Percentiles rank a stretch among this genome's conserved stretches.
Evolutionary conservation across 2,888 invertebrate species (phyloP).

Genomic region (Lithosia quadra): DNA sequence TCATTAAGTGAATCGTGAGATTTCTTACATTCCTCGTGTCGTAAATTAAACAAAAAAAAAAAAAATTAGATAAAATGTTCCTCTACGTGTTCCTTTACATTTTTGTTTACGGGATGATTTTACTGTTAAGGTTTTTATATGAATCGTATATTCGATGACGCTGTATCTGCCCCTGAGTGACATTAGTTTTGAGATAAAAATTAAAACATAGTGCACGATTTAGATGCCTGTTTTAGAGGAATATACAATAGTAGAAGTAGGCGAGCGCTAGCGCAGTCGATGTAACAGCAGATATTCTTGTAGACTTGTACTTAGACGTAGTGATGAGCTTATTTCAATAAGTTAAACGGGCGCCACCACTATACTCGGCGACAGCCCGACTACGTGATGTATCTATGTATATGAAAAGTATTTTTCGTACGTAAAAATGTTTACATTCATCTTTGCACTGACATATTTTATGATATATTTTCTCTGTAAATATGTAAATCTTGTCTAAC

Average conservation of each 20-base stretch:
- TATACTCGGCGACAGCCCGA: slow-evolving; percentile 44
- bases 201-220: slow-evolving; percentile 27
- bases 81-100: slow-evolving; percentile 48
- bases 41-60: slow-evolving; percentile 37
- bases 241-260: slow-evolving; percentile 39
- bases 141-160: slow-evolving; percentile 28
- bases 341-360: slow-evolving; percentile 41
- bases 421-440: slow-evolving; percentile 54
- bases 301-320: slow-evolving; percentile 53
- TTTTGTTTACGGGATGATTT: slow-evolving; percentile 36
- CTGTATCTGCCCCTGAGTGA: slow-evolving; percentile 24
- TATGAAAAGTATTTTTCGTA: slow-evolving; percentile 60
- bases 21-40: slow-evolving; percentile 46
- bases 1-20: slow-evolving; percentile 43
- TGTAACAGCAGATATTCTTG: slow-evolving; percentile 28
- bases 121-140: slow-evolving; percentile 38
- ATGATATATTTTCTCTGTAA: slow-evolving; percentile 66
- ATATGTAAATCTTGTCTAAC: slow-evolving; percentile 75
- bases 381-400: slow-evolving; percentile 49
- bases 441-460: slow-evolving; percentile 66
- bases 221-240: slow-evolving; percentile 38
- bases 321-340: slow-evolving; percentile 61
- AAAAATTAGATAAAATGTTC: slow-evolving; percentile 49
- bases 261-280: slow-evolving; percentile 30
- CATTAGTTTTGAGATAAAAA: slow-evolving; percentile 27